Evolutionary conservation across 2,888 invertebrate genomes (phyloP).

Genomic region (Drosophila rubida): DNA sequence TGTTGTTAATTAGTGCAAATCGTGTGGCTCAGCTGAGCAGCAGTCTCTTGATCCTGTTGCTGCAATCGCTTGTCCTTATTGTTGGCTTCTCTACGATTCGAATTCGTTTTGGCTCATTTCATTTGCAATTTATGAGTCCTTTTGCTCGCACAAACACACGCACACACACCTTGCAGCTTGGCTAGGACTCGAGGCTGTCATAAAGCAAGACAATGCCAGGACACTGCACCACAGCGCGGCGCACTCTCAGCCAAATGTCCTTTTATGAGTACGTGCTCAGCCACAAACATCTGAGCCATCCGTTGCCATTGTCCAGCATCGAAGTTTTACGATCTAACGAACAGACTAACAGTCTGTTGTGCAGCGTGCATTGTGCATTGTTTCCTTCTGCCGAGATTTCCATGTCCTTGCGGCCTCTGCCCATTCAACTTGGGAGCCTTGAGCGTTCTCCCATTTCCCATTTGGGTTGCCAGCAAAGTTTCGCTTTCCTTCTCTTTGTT

Average conservation of each 20-base stretch:
- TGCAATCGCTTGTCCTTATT: conserved; percentile 14
- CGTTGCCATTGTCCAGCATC: conserved; percentile 51
- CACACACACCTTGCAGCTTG: conserved; percentile 58
- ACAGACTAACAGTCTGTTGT: conserved; percentile 68
- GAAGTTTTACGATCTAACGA: conserved; percentile 73
- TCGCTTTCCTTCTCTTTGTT: conserved; percentile 5
- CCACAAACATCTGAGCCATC: conserved; percentile 33
- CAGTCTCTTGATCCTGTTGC: conserved; percentile 24
- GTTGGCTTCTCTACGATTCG: conserved; percentile 21
- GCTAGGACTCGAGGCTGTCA: conserved; percentile 58
- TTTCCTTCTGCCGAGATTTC: conserved; percentile 29
- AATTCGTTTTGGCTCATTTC: conserved; percentile 83
- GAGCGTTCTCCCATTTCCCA: conserved; percentile 27
- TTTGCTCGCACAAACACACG: conserved; percentile 40
- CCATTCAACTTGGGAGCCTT: conserved; percentile 43
- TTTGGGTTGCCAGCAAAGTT: conserved; percentile 32
- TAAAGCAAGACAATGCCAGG: conserved; percentile 51
- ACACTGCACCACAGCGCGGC: conserved; percentile 33
- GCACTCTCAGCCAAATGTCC: conserved; percentile 36
- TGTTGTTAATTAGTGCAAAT: conserved; percentile 72
- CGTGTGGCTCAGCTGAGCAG: conserved; percentile 9
- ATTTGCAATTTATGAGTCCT: conserved; percentile 81
- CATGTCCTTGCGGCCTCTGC: conserved; percentile 32
- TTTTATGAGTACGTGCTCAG: conserved; percentile 65
- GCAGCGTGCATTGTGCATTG: conserved; percentile 45